Evolutionary conservation across 1,140 invertebrate genomes (phyloP), one percentile per base, ranked within the genome.

Genomic region (Drosophila ficusphila): DNA sequence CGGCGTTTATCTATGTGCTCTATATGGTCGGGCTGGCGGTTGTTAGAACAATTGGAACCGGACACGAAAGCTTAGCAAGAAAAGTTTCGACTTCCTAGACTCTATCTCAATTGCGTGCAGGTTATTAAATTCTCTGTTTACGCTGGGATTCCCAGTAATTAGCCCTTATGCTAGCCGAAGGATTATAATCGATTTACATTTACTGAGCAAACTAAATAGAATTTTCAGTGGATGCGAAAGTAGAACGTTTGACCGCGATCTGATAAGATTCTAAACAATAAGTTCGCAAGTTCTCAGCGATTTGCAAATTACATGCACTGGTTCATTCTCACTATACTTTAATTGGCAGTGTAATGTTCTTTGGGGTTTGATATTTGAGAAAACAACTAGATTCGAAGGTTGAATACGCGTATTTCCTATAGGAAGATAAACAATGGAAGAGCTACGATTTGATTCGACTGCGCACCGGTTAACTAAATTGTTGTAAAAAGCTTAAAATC

Each of bases 311-410:
- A 42, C 52, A 23, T 33, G 36, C 31, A 33, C 62, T 16, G 21
- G 21, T 52, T 67, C 34, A 42, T 67, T 67, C 36, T 36, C 47
- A 42, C 46, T 52, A 23, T 21, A n/a, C 25, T 49, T 51, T 52
- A 68, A 67, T 67, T 51, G 60, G 46, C 61, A 67, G 61, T 67
- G 60, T 42, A 67, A 33, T n/a, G 21, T 47, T 65, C 42, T 41
- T 31, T 42, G 16, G 18, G n/a, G 1, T n/a, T 14, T 16, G 12
- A 16, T 16, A 27, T 36, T 60, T 34, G 4, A 14, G 27, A 44
- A 36, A 38, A 60, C 60, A 64, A 60, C 21, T 8, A 41, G 3
- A 19, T 14, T 25, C 38, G 38, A 16, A 38, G 29, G 29, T 54
- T 64, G 27, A 27, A 29, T 21, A 64, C 19, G 25, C 33, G 29